Percentiles rank a stretch among this genome's conserved stretches.
Evolutionary conservation across 2,797 vertebrate species (phyloP).

Genomic region (Enoplosus armatus): DNA sequence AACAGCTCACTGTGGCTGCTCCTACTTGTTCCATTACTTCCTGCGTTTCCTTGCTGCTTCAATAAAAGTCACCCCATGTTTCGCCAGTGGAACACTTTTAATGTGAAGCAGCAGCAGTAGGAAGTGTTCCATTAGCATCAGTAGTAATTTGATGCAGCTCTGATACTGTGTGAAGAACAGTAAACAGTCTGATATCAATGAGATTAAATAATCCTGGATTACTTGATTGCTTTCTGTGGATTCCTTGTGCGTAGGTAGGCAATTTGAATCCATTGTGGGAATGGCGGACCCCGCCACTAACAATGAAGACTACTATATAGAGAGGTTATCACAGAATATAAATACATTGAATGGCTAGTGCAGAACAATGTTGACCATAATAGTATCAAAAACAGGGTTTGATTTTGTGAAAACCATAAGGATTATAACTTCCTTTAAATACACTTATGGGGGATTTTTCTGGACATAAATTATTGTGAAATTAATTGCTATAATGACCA

Average conservation of each 20-base stretch:
- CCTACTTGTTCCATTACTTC: neutral
- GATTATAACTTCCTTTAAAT: neutral
- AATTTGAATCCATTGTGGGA: neutral
- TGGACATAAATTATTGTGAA: neutral
- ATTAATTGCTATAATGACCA: conserved; percentile 24
- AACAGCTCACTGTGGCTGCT: neutral
- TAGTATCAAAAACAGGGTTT: neutral
- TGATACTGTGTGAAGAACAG: neutral
- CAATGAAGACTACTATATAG: neutral
- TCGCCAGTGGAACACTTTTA: too few relatives aligned
- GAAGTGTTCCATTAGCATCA: neutral
- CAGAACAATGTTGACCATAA: neutral
- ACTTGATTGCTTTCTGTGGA: neutral
- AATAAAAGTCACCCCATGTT: neutral
- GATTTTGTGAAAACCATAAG: neutral
- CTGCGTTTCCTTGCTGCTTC: neutral
- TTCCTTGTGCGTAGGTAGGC: neutral
- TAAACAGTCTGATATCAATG: neutral
- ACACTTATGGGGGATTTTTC: neutral
- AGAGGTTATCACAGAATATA: neutral
- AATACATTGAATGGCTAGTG: neutral
- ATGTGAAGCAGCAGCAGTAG: neutral
- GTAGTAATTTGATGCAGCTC: neutral
- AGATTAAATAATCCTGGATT: neutral
- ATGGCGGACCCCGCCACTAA: neutral